Base-by-base conservation (phyloP, 2,113 vertebrate genomes). In the Eudyptes chrysolophus region DNA sequence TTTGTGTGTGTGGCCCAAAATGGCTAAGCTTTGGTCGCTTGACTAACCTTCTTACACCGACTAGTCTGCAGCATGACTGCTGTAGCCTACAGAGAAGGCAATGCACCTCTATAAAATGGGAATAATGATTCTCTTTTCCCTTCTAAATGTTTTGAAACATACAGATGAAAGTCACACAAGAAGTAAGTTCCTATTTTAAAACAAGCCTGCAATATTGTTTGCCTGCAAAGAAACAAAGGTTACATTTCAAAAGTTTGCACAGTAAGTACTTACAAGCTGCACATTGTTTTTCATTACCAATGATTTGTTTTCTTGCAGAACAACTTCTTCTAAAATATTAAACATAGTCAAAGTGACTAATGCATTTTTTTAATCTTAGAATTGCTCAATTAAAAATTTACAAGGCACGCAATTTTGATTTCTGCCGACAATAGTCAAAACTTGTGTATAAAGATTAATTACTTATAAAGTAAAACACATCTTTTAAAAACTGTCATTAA, bases 321-420 rank as follows among this genome's bases (percentile, higher is more conserved):
- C 98, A 98, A 96, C 98, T 98, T 98, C 97, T 93, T 97, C 98
- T 99, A 54, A 99, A 99, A 99, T 98, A 99, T 99, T 99, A 80
- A 99, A 98, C 90, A 96, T 95, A 97, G 96, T 97, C 98, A 97
- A 99, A 99, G 98, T 98, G 97, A 98, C 98, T 99, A 99, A 99
- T 99, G 99, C 98, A 99, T 98, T 99, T 99, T 98, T 98, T 98
- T 97, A 98, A 97, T 99, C 98, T 97, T 96, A 96, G 97, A 98
- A 98, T 97, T 97, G 97, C 97, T 98, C 97, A 88, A 98, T 99
- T 97, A 99, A 99, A 99, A 99, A 99, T 99, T 99, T 98, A 99
- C 97, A 97, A 97, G 95, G 97, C 98, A 98, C 97, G 98, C 99
- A 99, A 99, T 99, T 99, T 98, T 98, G 98, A 99, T 99, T 99